Conservation (phyloP, 2,113 vertebrate species). For the Ibidorhyncha struthersii region DNA sequence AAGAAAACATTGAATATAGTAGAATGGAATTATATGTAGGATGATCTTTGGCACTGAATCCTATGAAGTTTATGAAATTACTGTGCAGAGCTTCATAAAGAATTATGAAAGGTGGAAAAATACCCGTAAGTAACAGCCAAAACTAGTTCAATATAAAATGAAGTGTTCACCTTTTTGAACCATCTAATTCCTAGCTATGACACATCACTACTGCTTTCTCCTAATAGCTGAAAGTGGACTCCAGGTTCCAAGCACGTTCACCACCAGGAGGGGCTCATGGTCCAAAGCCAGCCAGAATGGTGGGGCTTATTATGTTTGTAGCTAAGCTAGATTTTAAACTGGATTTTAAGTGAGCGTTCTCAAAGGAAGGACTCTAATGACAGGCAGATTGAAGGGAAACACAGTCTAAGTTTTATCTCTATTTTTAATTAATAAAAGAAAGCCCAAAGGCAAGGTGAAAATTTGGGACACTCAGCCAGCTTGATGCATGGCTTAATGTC, state of each 20-base stretch:
- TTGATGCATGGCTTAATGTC: not conserved
- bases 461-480: not conserved
- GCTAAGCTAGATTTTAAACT: not conserved
- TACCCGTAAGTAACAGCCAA: not conserved
- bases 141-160: not conserved
- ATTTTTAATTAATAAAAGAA: not conserved
- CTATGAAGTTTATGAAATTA: not conserved
- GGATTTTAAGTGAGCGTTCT: not conserved
- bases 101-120: not conserved
- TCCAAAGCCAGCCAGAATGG: not conserved
- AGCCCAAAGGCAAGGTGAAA: not conserved
- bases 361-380: not conserved
- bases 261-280: not conserved
- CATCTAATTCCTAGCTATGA: not conserved
- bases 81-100: not conserved
- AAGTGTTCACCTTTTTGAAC: not conserved
- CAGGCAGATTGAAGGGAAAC: not conserved
- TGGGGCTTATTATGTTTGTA: not conserved
- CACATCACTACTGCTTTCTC: not conserved
- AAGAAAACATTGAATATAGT: not conserved
- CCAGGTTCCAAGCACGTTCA: not conserved
- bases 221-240: not conserved
- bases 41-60: not conserved
- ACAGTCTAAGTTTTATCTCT: not conserved
- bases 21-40: not conserved